Evolutionary conservation across 2,113 vertebrate species (phyloP).

Genomic region (Arizona elegans): DNA sequence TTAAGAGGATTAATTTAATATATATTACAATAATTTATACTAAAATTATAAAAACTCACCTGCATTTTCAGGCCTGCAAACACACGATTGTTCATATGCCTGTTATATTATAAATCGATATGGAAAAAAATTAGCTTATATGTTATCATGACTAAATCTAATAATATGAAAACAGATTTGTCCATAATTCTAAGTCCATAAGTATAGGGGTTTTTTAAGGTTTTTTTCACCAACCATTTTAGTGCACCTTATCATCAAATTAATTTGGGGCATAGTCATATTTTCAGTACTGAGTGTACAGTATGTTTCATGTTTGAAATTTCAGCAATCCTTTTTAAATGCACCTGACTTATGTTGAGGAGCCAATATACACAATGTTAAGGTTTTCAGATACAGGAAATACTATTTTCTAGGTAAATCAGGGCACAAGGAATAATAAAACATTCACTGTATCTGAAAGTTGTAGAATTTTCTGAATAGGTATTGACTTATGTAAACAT

Average conservation of each 20-base stretch:
- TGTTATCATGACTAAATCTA: neutral
- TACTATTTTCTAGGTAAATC: neutral
- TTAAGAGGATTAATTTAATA: neutral
- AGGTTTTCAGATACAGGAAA: neutral
- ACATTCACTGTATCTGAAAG: neutral
- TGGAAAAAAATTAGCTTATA: slow-evolving; percentile 9
- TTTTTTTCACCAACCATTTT: neutral
- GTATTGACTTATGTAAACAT: neutral
- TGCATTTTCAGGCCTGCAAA: slow-evolving; percentile 70
- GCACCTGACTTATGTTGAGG: neutral
- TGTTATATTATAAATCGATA: slow-evolving; percentile 64
- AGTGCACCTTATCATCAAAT: slow-evolving; percentile 10
- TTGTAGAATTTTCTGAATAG: neutral
- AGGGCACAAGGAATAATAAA: neutral
- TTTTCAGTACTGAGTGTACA: neutral
- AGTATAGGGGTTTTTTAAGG: neutral
- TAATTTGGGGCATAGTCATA: slow-evolving; percentile 13
- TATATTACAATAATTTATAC: slow-evolving; percentile 11
- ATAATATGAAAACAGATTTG: neutral
- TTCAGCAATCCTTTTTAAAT: neutral
- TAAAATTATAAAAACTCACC: slow-evolving; percentile 72
- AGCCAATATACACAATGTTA: neutral
- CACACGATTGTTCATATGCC: slow-evolving; percentile 77
- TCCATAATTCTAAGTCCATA: neutral
- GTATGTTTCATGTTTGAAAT: neutral